Conservation (phyloP, 2,797 vertebrate species). For the Sebastes hubbsi region DNA sequence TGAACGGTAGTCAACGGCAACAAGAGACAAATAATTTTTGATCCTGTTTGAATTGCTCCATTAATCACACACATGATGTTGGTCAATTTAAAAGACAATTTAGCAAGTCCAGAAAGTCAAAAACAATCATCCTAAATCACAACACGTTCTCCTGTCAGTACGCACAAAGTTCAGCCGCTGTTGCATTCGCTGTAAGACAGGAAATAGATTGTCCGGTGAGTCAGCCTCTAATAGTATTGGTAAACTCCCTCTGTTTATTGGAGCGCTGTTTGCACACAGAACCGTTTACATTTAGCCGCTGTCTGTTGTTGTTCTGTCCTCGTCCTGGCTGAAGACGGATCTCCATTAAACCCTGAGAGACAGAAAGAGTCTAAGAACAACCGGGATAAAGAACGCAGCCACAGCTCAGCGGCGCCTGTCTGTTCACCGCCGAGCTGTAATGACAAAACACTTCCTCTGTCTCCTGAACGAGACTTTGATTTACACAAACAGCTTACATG, state of each 20-base stretch:
- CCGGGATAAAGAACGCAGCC: neutral
- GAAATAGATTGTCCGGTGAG: neutral
- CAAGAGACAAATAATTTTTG: too few relatives aligned
- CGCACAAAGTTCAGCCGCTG: neutral
- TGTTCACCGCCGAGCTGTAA: neutral
- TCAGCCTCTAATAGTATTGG: neutral
- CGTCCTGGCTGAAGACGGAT: neutral
- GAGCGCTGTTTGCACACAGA: neutral
- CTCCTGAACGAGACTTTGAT: constrained; percentile 30
- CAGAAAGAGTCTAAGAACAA: neutral
- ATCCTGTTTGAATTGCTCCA: too few relatives aligned
- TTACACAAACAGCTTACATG: constrained; percentile 19
- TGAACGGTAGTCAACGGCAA: too few relatives aligned
- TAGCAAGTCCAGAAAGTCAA: too few relatives aligned
- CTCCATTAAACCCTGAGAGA: constrained; percentile 22
- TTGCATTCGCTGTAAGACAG: neutral
- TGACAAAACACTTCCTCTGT: constrained; percentile 7
- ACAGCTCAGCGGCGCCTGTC: neutral
- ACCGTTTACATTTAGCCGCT: constrained; percentile 9
- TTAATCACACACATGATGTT: too few relatives aligned
- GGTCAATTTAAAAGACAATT: too few relatives aligned
- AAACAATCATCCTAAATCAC: neutral
- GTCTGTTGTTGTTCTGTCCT: neutral
- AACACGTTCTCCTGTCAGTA: neutral
- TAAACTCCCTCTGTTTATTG: neutral